Evolutionary conservation across 2,888 invertebrate species (phyloP), one percentile per base, ranked within the genome.

Genomic region (Harpalus rufipes): DNA sequence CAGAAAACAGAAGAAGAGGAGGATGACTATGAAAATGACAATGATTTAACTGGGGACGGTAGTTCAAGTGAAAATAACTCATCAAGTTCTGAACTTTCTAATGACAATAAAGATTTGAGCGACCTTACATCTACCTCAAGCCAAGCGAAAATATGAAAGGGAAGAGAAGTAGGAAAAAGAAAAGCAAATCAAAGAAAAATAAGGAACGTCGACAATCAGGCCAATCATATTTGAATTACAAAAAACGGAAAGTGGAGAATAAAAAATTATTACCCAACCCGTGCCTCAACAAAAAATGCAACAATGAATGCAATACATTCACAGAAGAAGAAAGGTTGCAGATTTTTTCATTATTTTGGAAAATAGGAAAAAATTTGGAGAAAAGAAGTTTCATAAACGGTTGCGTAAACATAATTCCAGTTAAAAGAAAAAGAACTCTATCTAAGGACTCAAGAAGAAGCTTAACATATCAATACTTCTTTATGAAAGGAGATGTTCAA

Each of bases 401-500:
- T 21, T 63, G 63, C 18, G 12, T 18, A 25, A 63, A 63, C 16
- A 21, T 18, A 21, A 63, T 63, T 63, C 25, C 63, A 25, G 63
- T 63, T 18, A 63, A 63, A 63, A 63, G 63, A 63, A 63, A 63
- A 63, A 14, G 63, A 63, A 63, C 63, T 2, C 18, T 63, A 21
- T 14, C 63, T 8, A 7, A 12, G 7, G 63, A 63, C 63, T 63
- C 63, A 21, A 74, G 76, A 44, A 76, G 84, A 76, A 59, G 39
- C 41, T 61, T 76, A 61, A 83, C 76, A 21, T 63, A 83, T 76
- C 76, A 83, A 39, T 83, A 58, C 32, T 76, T 76, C 51, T 84
- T 84, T 51, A 84, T 79, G 81, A 84, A 78, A 84, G 61, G 63
- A 44, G 41, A 84, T 16, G 59, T 84, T 76, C 84, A 84, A 78